A percentile compares a stretch with the other conserved stretches of the same genome.
phyloP scores from a whole-genome alignment of 2,113 vertebrate genomes.

The Tachysurus vachellii region DNA sequence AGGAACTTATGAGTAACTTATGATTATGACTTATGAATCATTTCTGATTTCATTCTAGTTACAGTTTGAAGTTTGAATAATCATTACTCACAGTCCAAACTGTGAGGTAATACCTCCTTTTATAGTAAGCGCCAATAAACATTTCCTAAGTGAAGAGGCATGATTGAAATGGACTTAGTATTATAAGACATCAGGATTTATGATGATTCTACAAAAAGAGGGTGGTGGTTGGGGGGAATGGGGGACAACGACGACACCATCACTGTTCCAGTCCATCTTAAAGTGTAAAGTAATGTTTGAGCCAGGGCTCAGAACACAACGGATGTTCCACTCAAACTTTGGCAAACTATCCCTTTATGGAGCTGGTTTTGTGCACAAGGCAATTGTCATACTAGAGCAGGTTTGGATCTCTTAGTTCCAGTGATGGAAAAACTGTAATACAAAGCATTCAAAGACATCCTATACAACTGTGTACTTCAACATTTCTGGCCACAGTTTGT shows the following conservation, averaged over 20 bases:
- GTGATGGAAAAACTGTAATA: not conserved
- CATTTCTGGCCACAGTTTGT: not conserved
- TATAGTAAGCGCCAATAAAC: no score
- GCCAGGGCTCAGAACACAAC: not conserved
- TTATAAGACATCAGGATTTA: not conserved
- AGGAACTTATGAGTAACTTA: not conserved
- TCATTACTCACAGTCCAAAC: not conserved
- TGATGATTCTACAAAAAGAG: not conserved
- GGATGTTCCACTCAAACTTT: not conserved
- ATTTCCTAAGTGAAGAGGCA: no score
- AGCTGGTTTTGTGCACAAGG: not conserved
- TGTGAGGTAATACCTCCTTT: not conserved
- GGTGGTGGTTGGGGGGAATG: no score
- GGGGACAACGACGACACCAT: no score
- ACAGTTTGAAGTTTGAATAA: not conserved
- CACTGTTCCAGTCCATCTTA: no score
- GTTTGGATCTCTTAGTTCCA: not conserved
- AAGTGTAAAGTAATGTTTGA: not conserved
- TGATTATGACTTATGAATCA: not conserved
- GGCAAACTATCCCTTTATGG: not conserved
- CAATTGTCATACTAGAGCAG: not conserved
- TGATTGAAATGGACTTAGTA: not conserved
- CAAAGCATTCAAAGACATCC: not conserved
- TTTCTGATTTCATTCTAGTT: not conserved
- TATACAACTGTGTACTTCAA: not conserved